A percentile compares a stretch with the other conserved stretches of the same genome.
phyloP scores from a whole-genome alignment of 2,797 vertebrate species.

The Acipenser ruthenus region DNA sequence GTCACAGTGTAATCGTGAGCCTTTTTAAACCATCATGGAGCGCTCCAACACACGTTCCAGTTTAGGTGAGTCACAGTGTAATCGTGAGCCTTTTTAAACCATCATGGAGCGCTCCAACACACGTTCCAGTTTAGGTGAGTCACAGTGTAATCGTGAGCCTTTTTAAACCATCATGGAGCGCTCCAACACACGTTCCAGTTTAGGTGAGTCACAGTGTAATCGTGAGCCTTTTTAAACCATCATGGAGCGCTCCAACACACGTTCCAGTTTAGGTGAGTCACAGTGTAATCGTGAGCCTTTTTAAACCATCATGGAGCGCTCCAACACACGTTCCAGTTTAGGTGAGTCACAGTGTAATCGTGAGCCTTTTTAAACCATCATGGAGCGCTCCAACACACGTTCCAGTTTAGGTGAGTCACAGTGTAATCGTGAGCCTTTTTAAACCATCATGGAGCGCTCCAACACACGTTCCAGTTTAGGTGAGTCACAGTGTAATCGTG shows the following conservation, averaged over 20 bases:
- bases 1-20: conserved; percentile 3
- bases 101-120: conserved; percentile 92
- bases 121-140: conserved; percentile 85
- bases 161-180: conserved; percentile 91
- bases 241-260: conserved; percentile 87
- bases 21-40: conserved; percentile 91
- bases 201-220: conserved; percentile 60
- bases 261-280: conserved; percentile 82
- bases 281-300: too few relatives aligned
- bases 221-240: conserved; percentile 69
- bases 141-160: too few relatives aligned
- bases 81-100: conserved; percentile 51
- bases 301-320: conserved; percentile 90
- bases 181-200: conserved; percentile 85
- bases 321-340: conserved; percentile 85
- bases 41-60: conserved; percentile 88
- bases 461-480: conserved; percentile 88
- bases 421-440: too few relatives aligned
- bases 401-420: conserved; percentile 78
- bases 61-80: conserved; percentile 62
- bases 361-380: conserved; percentile 76
- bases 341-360: conserved; percentile 53
- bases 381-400: conserved; percentile 87
- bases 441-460: conserved; percentile 89
- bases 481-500: conserved; percentile 39